A percentile compares a stretch with the other conserved stretches of the same genome.
These are phyloP conservation scores for Tenthredo amoena DNA, from an alignment of 2,888 invertebrate species.

Conservation along the genomic window DNA sequence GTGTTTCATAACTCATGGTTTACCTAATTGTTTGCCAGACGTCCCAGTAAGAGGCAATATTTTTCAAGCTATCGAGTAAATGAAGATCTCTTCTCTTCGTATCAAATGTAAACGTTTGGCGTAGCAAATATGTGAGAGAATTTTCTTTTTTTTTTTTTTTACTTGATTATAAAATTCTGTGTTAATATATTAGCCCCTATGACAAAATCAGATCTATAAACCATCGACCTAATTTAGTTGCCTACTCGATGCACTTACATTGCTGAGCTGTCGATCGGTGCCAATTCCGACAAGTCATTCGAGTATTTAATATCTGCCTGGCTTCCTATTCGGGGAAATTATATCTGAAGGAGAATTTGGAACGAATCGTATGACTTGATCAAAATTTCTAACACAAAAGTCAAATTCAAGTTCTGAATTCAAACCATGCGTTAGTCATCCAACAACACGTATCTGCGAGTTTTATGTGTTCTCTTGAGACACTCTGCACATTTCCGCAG, in stretches of 20 bases:
- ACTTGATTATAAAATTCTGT: not conserved
- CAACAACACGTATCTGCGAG: not conserved
- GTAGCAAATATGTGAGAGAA: not conserved
- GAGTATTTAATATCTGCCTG: not conserved
- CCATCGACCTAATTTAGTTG: not conserved
- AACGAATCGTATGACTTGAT: not conserved
- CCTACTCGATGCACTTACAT: not conserved
- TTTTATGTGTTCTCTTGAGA: slow-evolving; percentile 1
- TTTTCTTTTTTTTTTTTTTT: not conserved
- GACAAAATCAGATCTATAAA: not conserved
- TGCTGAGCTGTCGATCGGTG: not conserved
- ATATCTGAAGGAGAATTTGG: not conserved
- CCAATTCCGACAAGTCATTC: no score
- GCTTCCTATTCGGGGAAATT: not conserved
- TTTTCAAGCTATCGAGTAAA: not conserved
- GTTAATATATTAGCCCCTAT: not conserved
- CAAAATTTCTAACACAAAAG: not conserved
- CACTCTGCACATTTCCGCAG: slow-evolving; percentile 4
- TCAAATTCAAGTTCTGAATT: not conserved
- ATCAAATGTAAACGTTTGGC: not conserved
- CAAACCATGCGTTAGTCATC: not conserved
- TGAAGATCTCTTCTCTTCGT: not conserved
- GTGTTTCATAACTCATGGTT: slow-evolving; percentile 3
- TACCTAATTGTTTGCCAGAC: not conserved
- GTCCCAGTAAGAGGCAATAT: not conserved